Evolutionary conservation across 1,140 invertebrate species (phyloP), one percentile per base, ranked within the genome.

Genomic region (Anastrepha ludens): DNA sequence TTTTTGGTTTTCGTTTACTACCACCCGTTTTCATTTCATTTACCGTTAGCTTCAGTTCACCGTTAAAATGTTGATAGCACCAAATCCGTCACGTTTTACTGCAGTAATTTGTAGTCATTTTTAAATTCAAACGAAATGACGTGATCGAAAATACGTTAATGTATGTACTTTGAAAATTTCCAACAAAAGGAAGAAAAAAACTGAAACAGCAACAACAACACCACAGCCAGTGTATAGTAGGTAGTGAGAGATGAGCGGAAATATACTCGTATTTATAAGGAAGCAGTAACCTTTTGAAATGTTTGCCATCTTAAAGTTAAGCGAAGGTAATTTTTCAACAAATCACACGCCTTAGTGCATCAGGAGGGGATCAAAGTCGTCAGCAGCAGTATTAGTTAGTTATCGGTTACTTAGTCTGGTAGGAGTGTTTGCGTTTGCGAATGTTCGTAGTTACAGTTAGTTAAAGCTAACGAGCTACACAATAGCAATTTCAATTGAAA

Each of bases 91-190:
- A 81, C 74, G 74, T 81, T 81, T 81, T 81, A 81, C 74, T 55
- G 41, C 74, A 81, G 74, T 29, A 55, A 81, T 81, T 81, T 81
- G 74, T 58, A 81, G 50, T 81, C 74, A 81, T 81, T 81, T 81
- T 55, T 81, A 55, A 55, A 20, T 81, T 81, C 74, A 58, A 81
- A 58, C 50, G 47, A 81, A 55, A 29, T 17, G 50, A 55, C 74
- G 74, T 81, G 74, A 81, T 81, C 74, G 74, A 81, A 81, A 81
- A 81, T 58, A 81, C 74, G n/a, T 81, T 58, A 81, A 55, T 81
- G n/a, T 58, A 55, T 81, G n/a, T 58, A 55, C 47, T 29, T 55
- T 20, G n/a, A 55, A 50, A 50, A 81, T 81, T 81, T 55, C 1
- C 50, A 29, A 3, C 6, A n/a, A 3, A 13, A 2, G 29, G 17